A percentile compares a stretch with the other conserved stretches of the same genome.
Evolutionary conservation across 2,888 invertebrate species (phyloP).

Genomic region (Pyrgus malvae): DNA sequence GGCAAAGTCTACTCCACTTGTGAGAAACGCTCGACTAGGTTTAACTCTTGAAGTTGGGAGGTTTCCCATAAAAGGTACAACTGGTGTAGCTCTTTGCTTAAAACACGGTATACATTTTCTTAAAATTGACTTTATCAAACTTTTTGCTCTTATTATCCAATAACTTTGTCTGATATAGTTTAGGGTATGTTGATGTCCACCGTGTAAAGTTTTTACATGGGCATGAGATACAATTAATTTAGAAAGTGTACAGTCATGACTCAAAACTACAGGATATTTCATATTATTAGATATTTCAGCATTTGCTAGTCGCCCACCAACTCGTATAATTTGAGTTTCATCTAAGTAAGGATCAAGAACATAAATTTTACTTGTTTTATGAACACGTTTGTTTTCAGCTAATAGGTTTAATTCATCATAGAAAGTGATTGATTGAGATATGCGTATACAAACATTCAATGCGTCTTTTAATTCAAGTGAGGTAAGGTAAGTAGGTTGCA

Average conservation of each 20-base stretch:
- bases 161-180: neutral
- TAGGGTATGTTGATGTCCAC: neutral
- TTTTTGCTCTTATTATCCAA: conserved; percentile 1
- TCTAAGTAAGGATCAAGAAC: conserved; percentile 21
- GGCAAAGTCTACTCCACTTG: conserved; percentile 12
- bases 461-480: conserved; percentile 10
- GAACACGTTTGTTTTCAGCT: conserved; percentile 2
- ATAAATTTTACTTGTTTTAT: conserved; percentile 7
- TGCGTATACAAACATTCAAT: conserved; percentile 5
- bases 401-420: neutral
- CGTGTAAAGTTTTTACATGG: conserved; percentile 10
- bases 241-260: conserved; percentile 20
- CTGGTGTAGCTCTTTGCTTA: neutral
- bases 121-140: neutral
- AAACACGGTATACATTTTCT: conserved; percentile 2
- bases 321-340: conserved; percentile 20
- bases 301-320: conserved; percentile 30
- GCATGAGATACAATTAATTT: conserved; percentile 27
- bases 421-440: conserved; percentile 5
- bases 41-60: neutral
- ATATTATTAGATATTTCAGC: conserved; percentile 23
- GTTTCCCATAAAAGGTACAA: neutral
- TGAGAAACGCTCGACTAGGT: conserved; percentile 8
- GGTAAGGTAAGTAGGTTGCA: neutral
- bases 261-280: conserved; percentile 29